Evolutionary conservation across 2,113 vertebrate genomes (phyloP).

Genomic region (Falcunculus frontatus): DNA sequence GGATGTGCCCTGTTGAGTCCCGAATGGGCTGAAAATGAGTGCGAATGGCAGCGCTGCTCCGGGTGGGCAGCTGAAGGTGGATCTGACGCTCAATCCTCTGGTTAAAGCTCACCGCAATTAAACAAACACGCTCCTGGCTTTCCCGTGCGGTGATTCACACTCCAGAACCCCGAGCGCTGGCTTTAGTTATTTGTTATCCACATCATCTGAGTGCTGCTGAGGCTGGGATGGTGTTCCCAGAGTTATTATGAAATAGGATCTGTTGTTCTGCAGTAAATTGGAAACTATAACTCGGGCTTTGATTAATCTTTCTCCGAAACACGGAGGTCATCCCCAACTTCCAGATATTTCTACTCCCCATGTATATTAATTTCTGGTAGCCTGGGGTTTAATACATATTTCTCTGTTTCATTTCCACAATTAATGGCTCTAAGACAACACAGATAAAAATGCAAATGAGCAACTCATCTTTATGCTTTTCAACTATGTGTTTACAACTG

Average conservation of each 20-base stretch:
- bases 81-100: not conserved
- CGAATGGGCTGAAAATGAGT: not conserved
- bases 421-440: constrained; percentile 58
- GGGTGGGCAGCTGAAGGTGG: not conserved
- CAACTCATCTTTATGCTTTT: constrained; percentile 49
- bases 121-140: not conserved
- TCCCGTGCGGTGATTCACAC: not conserved
- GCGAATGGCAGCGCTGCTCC: not conserved
- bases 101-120: not conserved
- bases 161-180: fast-evolving
- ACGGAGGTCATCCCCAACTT: constrained; percentile 15
- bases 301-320: constrained; percentile 7
- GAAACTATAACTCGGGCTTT: not conserved
- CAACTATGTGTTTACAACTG: constrained; percentile 30
- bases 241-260: constrained; percentile 1
- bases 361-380: constrained; percentile 36
- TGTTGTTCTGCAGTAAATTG: constrained; percentile 18
- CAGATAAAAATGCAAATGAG: constrained; percentile 64
- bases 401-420: constrained; percentile 49
- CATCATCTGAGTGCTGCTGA: not conserved
- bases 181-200: not conserved
- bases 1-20: not conserved
- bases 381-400: constrained; percentile 6
- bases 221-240: not conserved
- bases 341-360: not conserved